Evolutionary conservation across 2,113 vertebrate species (phyloP).

Genomic region (Rhinoderma darwinii): DNA sequence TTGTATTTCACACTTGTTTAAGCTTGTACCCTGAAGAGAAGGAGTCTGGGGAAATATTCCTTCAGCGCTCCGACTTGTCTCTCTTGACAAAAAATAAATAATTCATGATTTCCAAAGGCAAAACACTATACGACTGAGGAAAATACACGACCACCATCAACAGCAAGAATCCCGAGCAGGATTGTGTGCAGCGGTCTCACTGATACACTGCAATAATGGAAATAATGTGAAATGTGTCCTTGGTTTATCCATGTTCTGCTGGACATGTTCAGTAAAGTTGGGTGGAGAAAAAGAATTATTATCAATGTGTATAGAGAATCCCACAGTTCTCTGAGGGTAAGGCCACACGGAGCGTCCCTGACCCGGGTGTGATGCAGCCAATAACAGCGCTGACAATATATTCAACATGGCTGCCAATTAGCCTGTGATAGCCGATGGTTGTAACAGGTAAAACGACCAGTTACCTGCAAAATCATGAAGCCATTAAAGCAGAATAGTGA

Average conservation of each 20-base stretch:
- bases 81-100: conserved; percentile 29
- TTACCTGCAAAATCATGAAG: too few species aligned
- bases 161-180: not conserved
- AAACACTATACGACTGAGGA: conserved; percentile 36
- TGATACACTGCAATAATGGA: not conserved
- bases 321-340: not conserved
- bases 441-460: too few species aligned
- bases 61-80: conserved; percentile 3
- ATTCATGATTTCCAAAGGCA: conserved; percentile 4
- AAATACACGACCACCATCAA: not conserved
- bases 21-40: conserved; percentile 28
- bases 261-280: not conserved
- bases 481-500: too few species aligned
- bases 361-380: too few species aligned
- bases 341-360: too few species aligned
- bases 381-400: too few species aligned
- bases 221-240: not conserved
- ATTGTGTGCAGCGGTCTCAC: not conserved
- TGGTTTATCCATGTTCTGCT: not conserved
- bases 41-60: conserved; percentile 44
- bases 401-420: too few species aligned
- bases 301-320: not conserved
- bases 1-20: conserved; percentile 43
- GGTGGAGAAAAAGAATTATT: not conserved
- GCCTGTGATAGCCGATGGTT: too few species aligned